Evolutionary conservation across 2,888 invertebrate genomes (phyloP).

Genomic region (Yponomeuta evonymella): DNA sequence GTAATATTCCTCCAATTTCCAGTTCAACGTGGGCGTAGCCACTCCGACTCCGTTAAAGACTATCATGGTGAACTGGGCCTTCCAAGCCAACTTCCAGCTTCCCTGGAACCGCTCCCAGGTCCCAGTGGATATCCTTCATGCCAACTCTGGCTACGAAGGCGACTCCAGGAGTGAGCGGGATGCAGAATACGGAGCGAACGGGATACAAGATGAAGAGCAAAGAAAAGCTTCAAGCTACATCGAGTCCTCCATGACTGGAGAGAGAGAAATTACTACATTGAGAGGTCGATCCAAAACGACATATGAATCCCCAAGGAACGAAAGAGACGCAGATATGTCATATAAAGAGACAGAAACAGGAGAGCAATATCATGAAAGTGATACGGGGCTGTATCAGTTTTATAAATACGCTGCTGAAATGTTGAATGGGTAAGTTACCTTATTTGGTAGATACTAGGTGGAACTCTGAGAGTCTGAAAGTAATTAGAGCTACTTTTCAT

Average conservation of each 20-base stretch:
- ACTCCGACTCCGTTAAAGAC: slow-evolving; percentile 52
- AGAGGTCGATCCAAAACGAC: no score
- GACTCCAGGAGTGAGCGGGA: slow-evolving; percentile 45
- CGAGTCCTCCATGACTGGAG: no score
- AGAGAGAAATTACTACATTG: no score
- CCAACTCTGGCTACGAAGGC: slow-evolving; percentile 50
- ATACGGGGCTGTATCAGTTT: slow-evolving; percentile 56
- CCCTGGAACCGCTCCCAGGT: slow-evolving; percentile 66
- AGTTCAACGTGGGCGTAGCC: slow-evolving; percentile 60
- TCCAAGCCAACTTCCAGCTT: slow-evolving; percentile 66
- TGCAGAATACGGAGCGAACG: not conserved
- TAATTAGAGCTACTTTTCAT: no score
- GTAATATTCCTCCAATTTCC: slow-evolving; percentile 26
- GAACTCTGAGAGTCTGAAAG: no score
- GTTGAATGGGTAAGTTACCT: slow-evolving; percentile 42
- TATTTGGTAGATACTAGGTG: no score
- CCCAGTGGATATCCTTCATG: slow-evolving; percentile 53
- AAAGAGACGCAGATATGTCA: slow-evolving; percentile 17
- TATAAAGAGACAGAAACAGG: not conserved
- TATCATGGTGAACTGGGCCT: slow-evolving; percentile 58
- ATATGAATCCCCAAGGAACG: not conserved
- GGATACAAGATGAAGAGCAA: not conserved
- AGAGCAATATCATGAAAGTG: slow-evolving; percentile 38
- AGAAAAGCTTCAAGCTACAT: no score
- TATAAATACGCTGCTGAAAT: slow-evolving; percentile 56